These are phyloP conservation scores for Phylloscopus trochilus DNA, from an alignment of 2,113 vertebrate species.

Conservation along the genomic window DNA sequence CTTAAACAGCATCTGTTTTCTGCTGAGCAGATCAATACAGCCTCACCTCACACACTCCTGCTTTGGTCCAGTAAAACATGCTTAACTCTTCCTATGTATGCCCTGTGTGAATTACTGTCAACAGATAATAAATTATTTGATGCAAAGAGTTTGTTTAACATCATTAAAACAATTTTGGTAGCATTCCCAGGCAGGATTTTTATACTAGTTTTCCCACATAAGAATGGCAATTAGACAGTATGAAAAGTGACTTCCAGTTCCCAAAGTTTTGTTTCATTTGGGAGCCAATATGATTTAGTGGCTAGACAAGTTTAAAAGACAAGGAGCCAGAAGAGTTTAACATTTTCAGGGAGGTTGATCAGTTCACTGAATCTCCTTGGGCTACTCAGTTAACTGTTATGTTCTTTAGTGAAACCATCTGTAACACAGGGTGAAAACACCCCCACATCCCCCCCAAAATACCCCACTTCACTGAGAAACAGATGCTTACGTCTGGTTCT, in stretches of 20 bases:
- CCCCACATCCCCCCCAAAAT: not conserved
- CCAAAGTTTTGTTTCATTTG: conserved; percentile 30
- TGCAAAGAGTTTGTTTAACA: not conserved
- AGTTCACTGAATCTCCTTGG: not conserved
- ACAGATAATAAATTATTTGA: conserved; percentile 15
- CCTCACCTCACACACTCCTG: not conserved
- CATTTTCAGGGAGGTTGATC: not conserved
- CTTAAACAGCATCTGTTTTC: not conserved
- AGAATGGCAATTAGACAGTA: not conserved
- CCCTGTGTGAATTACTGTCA: not conserved
- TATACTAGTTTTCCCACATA: conserved; percentile 17
- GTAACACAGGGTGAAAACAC: not conserved
- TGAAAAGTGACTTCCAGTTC: conserved; percentile 16
- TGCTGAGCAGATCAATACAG: not conserved
- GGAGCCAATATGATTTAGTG: conserved; percentile 6
- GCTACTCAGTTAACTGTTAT: not conserved
- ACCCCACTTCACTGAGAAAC: not conserved
- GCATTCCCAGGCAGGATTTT: conserved; percentile 21
- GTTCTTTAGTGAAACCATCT: not conserved
- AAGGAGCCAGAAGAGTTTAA: not conserved
- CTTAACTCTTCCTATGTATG: not conserved
- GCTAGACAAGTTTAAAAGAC: conserved; percentile 19
- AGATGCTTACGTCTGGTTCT: not conserved
- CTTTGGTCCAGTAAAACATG: not conserved
- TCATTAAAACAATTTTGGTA: not conserved